A percentile compares a stretch with the other conserved stretches of the same genome.
Conservation (phyloP, 2,113 vertebrate species). For the Thomomys bottae region DNA sequence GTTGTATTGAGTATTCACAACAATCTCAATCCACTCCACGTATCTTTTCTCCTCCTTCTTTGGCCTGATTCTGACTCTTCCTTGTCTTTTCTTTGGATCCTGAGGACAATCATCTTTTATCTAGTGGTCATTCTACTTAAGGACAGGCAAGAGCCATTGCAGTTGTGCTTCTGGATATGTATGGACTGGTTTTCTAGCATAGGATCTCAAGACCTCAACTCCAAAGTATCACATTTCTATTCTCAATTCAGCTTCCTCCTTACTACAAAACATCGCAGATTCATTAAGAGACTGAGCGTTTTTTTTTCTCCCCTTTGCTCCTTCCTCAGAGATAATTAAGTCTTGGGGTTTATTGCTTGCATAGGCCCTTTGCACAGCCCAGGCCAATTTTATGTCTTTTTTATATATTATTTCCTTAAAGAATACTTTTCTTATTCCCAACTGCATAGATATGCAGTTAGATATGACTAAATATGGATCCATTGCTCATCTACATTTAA, state of each 20-base stretch:
- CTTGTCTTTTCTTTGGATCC: neutral
- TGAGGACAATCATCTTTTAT: neutral
- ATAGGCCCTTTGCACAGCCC: neutral
- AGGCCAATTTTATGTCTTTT: neutral
- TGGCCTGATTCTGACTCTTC: neutral
- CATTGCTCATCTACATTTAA: neutral
- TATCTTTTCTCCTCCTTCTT: neutral
- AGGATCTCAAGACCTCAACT: neutral
- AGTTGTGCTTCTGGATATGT: neutral
- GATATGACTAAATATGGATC: neutral
- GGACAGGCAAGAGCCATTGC: neutral
- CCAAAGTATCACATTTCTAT: neutral
- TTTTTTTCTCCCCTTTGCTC: neutral
- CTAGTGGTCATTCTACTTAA: neutral
- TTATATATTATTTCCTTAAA: conserved; percentile 21
- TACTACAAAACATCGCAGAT: too few relatives aligned
- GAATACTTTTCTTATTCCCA: neutral
- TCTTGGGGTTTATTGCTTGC: neutral
- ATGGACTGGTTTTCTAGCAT: neutral
- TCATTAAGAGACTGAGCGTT: neutral
- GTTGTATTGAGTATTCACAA: neutral
- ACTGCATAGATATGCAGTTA: neutral
- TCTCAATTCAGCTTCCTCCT: too few relatives aligned
- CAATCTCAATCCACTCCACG: neutral
- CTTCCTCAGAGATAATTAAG: neutral